A percentile compares a stretch with the other conserved stretches of the same genome.
phyloP scores from a whole-genome alignment of 2,888 invertebrate species.

The Hanleya hanleyi region DNA sequence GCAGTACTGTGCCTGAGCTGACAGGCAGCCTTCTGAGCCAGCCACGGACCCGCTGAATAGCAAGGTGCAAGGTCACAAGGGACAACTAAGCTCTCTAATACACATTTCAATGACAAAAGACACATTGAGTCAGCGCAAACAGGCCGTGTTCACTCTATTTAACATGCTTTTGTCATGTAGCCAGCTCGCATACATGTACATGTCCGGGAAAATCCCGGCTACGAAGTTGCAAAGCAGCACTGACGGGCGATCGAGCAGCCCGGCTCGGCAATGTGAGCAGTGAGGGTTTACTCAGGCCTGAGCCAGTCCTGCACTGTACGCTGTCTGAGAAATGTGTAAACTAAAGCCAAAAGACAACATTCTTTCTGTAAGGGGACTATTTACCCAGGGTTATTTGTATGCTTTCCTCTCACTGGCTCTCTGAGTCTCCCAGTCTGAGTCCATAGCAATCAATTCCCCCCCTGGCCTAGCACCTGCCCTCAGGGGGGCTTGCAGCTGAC shows the following conservation, averaged over 20 bases:
- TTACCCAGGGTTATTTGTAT: conserved; percentile 2
- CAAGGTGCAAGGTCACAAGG: conserved; percentile 10
- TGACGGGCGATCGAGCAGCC: neutral
- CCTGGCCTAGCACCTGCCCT: conserved; percentile 1
- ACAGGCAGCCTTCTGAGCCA: no score
- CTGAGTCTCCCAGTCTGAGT: neutral
- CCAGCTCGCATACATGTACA: neutral
- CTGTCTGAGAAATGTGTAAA: conserved; percentile 12
- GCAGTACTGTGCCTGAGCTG: no score
- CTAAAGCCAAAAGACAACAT: conserved; percentile 10
- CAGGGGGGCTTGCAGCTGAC: conserved; percentile 2
- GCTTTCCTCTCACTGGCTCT: neutral
- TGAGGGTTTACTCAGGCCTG: neutral
- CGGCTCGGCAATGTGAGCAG: neutral
- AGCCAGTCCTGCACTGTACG: neutral
- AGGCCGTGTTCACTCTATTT: neutral
- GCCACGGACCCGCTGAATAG: no score
- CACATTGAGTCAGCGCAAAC: conserved; percentile 11
- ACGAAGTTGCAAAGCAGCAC: no score
- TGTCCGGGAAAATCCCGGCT: conserved; percentile 2
- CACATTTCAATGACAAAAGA: conserved; percentile 12
- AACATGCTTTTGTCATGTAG: neutral
- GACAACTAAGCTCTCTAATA: conserved; percentile 11
- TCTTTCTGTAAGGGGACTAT: neutral
- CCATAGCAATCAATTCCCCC: conserved; percentile 2